These are phyloP conservation scores for Acleris holmiana DNA, from an alignment of 2,888 invertebrate species.

Conservation along the genomic window DNA sequence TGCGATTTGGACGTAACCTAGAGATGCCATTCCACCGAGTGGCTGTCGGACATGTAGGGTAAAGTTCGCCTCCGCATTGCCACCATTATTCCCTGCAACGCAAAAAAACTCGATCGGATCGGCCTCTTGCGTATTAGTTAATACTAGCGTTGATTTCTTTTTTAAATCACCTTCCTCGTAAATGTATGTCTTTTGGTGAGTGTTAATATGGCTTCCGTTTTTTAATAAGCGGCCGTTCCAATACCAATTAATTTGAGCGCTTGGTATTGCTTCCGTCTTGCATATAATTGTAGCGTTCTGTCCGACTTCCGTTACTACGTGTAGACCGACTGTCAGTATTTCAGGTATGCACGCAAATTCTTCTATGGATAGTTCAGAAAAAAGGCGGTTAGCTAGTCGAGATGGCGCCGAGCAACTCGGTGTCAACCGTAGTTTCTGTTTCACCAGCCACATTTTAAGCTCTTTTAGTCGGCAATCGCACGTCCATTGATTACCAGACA, in stretches of 20 bases:
- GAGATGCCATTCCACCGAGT: conserved; percentile 91
- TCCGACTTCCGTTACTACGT: conserved; percentile 91
- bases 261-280: conserved; percentile 91
- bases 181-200: conserved; percentile 90
- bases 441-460: conserved; percentile 92
- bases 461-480: conserved; percentile 94
- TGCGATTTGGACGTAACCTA: conserved; percentile 93
- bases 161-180: conserved; percentile 90
- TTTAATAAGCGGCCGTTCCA: conserved; percentile 91
- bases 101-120: conserved; percentile 94
- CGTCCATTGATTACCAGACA: conserved; percentile 95
- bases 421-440: conserved; percentile 90
- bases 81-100: conserved; percentile 95
- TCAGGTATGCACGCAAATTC: conserved; percentile 95
- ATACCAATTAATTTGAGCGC: conserved; percentile 93
- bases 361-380: conserved; percentile 90
- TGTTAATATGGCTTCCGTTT: conserved; percentile 91
- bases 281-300: conserved; percentile 94
- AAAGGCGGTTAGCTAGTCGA: conserved; percentile 88
- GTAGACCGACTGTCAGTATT: conserved; percentile 89
- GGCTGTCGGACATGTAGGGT: conserved; percentile 92
- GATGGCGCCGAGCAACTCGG: conserved; percentile 91
- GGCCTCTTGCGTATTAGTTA: conserved; percentile 93
- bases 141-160: conserved; percentile 89
- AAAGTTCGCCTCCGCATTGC: conserved; percentile 94